Conservation (phyloP, 2,888 invertebrate genomes). For the Stenchaetothrips biformis region DNA sequence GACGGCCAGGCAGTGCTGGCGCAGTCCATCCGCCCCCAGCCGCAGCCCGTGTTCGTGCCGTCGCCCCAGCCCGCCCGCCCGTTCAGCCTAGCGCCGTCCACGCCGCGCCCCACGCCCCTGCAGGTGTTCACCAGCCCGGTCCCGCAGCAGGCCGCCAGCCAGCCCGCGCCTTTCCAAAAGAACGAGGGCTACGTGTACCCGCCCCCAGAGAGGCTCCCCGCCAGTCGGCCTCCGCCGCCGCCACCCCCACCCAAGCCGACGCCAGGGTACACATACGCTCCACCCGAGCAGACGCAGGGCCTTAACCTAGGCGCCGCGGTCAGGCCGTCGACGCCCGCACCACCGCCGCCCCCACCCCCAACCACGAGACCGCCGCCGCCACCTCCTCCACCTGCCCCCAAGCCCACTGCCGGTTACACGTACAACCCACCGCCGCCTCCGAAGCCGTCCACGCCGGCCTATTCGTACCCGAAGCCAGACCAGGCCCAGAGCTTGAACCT, state of each 20-base stretch:
- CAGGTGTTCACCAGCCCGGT: neutral
- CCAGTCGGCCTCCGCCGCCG: neutral
- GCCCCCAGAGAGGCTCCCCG: neutral
- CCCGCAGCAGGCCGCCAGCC: neutral
- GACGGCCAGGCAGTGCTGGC: neutral
- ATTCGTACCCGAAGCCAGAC: neutral
- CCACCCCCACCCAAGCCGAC: neutral
- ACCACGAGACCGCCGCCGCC: neutral
- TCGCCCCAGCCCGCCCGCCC: slow-evolving; percentile 8
- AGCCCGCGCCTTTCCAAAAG: slow-evolving; percentile 7
- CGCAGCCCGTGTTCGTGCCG: neutral
- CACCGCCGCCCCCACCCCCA: neutral
- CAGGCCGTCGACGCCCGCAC: neutral
- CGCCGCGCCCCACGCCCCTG: neutral
- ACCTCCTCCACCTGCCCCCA: neutral
- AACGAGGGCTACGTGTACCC: slow-evolving; percentile 16
- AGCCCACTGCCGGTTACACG: neutral
- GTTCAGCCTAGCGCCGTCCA: neutral
- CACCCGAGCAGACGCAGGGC: neutral
- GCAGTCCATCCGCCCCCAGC: neutral
- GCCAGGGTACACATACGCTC: neutral
- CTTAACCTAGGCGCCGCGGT: neutral
- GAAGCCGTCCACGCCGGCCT: neutral
- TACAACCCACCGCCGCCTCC: neutral
- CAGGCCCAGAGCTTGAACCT: neutral